Base-by-base conservation (phyloP, 53 echinoderm and acorn worm genomes). In the Holothuria scabra region DNA sequence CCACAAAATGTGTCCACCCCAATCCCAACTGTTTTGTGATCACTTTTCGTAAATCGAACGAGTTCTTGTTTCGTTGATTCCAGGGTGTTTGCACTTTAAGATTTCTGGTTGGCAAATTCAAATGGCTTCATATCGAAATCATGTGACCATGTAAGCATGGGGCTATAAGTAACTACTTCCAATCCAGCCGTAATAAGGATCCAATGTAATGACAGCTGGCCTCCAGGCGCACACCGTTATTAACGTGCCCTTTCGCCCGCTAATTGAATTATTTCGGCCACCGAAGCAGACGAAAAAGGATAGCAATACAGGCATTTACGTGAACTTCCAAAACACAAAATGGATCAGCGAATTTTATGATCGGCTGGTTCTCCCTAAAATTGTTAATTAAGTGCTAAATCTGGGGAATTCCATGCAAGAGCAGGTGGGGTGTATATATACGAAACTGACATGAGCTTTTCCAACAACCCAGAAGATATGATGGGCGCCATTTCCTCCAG, bases 221-320 rank as follows among this genome's bases (percentile, higher is more conserved):
- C 52, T 48, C 72, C 48, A 48, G 72, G 72, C 46, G 72, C 72
- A 72, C 72, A 44, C 72, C 72, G 72, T 72, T 72, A 72, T 72
- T 72, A 72, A 72, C 72, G 48, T 72, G 72, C 72, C 46, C 72
- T 72, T 72, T 72, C 48, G 72, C 46, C 72, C 72, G 46, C 72
- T 72, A 72, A 72, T 72, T 72, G 72, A 72, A 72, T 72, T 72
- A 72, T 38, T 72, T 72, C 72, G 21, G 46, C 46, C 46, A n/a
- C 37, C 48, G 46, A n/a, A 72, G 72, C 72, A 72, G 44, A 72
- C 72, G 26, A 48, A 16, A 20, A 48, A 72, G 49, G 72, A n/a
- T 21, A 67, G 29, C 28, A 65, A 28, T 29, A 28, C 16, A 65
- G 65, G 18, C 28, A 65, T 65, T 29, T 28, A 31, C 28, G 31